Evolutionary conservation across 2,113 vertebrate genomes (phyloP), one percentile per base, ranked within the genome.

Genomic region (Misgurnus mizolepis): DNA sequence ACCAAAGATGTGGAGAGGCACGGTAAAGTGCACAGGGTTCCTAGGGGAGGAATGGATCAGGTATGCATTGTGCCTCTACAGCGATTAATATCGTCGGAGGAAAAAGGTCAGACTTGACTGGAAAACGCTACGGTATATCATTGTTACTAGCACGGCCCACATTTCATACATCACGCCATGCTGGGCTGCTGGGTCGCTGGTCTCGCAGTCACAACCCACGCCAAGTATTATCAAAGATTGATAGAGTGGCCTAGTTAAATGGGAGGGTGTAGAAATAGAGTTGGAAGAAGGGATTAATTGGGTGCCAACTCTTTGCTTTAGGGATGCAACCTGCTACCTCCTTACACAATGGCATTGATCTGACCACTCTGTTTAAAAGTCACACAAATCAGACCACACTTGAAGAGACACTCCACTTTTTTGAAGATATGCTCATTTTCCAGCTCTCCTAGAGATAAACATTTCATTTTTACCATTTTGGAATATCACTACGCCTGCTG

Each of bases 101-200:
- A 84, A 87, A 92, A 92, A 92, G 91, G 92, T 93, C 90, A 92
- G 89, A 92, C 90, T 84, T 87, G 87, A 91, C 89, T 91, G 88
- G 88, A 90, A 84, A 90, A 89, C 83, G 82, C 86, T 87, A 89
- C 85, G 87, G 86, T 92, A 91, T 90, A 92, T 92, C 90, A 90
- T 88, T 88, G 86, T 90, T 91, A 88, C 88, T 89, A 88, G 89
- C 83, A 71, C 66, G 80, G 84, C 47, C 82, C 84, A 84, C 74
- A 81, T 90, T 92, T 92, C 87, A 89, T 89, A 91, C 90, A 90
- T 90, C 91, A 90, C 80, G 87, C 85, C 84, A 83, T 64, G 83
- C 88, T 87, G 89, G 49, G 34, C 68, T 66, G 45, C 68, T n/a
- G n/a, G n/a, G 88, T 85, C 83, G 49, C 67, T 83, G 90, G 88